Evolutionary conservation across 2,113 vertebrate species (phyloP).

Genomic region (Dromaius novaehollandiae): DNA sequence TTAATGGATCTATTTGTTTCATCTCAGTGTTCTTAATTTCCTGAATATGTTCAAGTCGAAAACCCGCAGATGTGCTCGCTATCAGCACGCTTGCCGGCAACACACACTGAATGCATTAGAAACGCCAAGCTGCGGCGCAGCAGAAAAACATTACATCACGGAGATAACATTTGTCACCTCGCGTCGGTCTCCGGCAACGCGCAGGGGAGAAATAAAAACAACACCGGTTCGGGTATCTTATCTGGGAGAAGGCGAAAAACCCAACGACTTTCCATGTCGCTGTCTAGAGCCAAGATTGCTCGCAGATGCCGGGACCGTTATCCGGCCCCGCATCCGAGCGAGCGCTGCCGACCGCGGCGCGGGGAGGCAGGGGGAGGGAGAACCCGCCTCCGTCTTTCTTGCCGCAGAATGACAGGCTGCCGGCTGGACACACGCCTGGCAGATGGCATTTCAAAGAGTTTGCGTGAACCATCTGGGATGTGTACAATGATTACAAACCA

Average conservation of each 20-base stretch:
- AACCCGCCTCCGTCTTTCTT: constrained; percentile 73
- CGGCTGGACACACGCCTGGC: constrained; percentile 85
- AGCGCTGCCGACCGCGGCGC: constrained; percentile 38
- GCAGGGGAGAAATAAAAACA: constrained; percentile 20
- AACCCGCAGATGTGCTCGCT: constrained; percentile 34
- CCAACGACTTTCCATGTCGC: constrained; percentile 23
- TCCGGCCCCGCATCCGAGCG: constrained; percentile 58
- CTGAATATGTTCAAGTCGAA: constrained; percentile 49
- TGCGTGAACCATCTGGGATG: constrained; percentile 86
- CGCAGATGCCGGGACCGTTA: constrained; percentile 59
- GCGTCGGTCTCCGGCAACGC: not conserved
- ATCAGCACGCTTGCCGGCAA: not conserved
- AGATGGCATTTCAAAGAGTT: constrained; percentile 87
- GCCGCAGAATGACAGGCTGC: constrained; percentile 79
- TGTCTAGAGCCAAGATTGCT: constrained; percentile 48
- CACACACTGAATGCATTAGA: not conserved
- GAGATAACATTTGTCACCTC: constrained; percentile 61
- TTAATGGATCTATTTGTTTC: constrained; percentile 69
- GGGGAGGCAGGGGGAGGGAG: constrained; percentile 59
- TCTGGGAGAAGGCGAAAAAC: constrained; percentile 21
- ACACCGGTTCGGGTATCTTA: not conserved
- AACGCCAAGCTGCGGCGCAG: not conserved
- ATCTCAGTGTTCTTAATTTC: constrained; percentile 69
- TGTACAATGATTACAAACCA: constrained; percentile 82
- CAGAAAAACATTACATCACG: constrained; percentile 32